Evolutionary conservation across 2,888 invertebrate species (phyloP).

Genomic region (Chironomus riparius): DNA sequence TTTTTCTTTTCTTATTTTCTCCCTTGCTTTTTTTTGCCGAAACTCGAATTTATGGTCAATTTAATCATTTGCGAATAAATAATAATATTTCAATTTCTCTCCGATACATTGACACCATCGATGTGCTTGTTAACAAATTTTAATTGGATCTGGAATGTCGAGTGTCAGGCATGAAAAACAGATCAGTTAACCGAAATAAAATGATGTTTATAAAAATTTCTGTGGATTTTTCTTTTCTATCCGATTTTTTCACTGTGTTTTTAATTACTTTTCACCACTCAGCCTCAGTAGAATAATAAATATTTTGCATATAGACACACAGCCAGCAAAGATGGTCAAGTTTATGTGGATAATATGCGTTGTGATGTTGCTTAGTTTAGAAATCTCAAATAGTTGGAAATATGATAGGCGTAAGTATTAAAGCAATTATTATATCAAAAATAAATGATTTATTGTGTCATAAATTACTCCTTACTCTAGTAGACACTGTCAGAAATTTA

Average conservation of each 20-base stretch:
- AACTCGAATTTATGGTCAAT: no score
- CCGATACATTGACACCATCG: background rate
- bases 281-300: no score
- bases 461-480: no score
- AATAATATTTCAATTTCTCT: background rate
- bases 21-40: no score
- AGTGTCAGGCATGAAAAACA: background rate
- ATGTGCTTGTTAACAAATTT: background rate
- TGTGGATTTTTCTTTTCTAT: background rate
- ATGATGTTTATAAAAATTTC: background rate
- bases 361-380: constrained; percentile 14
- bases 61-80: no score
- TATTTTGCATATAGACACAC: no score
- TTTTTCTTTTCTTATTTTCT: no score
- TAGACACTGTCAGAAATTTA: no score
- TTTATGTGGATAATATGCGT: constrained; percentile 2
- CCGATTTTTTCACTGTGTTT: background rate
- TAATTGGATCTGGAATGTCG: background rate
- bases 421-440: background rate
- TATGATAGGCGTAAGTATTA: constrained; percentile 10
- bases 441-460: no score
- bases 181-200: no score
- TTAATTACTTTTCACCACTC: background rate
- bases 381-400: constrained; percentile 11
- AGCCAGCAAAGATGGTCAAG: constrained; percentile 12